phyloP scores from a whole-genome alignment of 92 coral and sea anemone genomes.

The Porites lobata region DNA sequence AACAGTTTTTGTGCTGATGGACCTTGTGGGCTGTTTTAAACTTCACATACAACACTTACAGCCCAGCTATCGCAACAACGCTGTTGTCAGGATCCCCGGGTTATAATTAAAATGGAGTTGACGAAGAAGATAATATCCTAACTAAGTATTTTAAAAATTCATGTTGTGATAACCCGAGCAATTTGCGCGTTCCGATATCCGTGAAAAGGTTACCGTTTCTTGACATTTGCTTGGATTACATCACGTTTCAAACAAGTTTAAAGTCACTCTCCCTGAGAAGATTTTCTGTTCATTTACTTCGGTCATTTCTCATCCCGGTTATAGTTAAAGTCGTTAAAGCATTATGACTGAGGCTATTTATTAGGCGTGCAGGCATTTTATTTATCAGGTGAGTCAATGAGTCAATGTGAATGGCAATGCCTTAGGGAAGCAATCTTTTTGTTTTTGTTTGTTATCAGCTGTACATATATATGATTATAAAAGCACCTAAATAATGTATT shows the following conservation, averaged over 20 bases:
- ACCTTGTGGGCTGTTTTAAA: neutral
- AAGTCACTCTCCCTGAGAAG: neutral
- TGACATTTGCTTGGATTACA: neutral
- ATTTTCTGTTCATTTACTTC: too few species aligned
- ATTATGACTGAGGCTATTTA: too few species aligned
- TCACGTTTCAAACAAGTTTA: neutral
- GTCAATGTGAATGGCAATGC: too few species aligned
- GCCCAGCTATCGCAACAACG: neutral
- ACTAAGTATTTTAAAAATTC: constrained; percentile 19
- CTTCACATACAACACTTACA: neutral
- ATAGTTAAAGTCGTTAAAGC: too few species aligned
- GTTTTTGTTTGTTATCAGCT: too few species aligned
- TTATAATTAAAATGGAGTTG: neutral
- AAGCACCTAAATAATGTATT: too few species aligned
- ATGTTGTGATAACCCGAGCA: constrained; percentile 27
- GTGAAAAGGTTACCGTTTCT: neutral
- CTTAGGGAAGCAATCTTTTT: too few species aligned
- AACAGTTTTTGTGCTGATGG: neutral
- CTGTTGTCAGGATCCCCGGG: neutral
- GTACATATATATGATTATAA: too few species aligned
- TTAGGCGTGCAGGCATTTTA: too few species aligned
- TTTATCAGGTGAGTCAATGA: too few species aligned
- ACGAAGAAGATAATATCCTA: neutral
- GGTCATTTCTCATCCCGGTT: neutral
- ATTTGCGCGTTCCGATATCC: neutral